These are phyloP conservation scores for Lasioglossum leucozonium DNA, from an alignment of 2,888 invertebrate species.

Conservation along the genomic window DNA sequence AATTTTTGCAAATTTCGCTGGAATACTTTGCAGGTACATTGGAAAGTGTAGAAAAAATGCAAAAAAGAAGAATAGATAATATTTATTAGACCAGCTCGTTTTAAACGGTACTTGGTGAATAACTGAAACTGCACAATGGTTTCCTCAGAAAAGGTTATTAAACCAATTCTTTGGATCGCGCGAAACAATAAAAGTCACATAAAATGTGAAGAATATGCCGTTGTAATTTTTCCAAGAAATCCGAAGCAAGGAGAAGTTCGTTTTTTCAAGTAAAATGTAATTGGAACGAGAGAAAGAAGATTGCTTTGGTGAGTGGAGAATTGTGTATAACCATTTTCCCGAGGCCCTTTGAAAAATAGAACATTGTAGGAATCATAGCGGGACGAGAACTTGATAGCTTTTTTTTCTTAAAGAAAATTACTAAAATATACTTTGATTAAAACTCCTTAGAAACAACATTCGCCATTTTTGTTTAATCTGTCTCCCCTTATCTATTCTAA, in stretches of 20 bases:
- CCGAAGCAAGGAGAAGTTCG: background rate
- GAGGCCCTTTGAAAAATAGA: background rate
- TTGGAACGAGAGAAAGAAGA: background rate
- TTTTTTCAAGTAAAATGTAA: background rate
- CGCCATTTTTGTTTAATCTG: background rate
- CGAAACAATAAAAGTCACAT: background rate
- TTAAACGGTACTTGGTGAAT: too few relatives aligned
- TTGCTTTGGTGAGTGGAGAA: background rate
- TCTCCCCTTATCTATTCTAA: background rate
- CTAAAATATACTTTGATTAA: background rate
- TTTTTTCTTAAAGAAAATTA: background rate
- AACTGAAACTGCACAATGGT: too few relatives aligned
- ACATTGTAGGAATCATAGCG: background rate
- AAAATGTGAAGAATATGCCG: background rate
- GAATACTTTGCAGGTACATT: background rate
- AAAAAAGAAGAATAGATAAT: background rate
- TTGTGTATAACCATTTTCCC: background rate
- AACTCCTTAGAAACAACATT: background rate
- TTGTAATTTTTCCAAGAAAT: background rate
- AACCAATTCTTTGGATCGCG: background rate
- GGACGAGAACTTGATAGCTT: background rate
- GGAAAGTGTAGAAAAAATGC: background rate
- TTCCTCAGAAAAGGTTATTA: background rate
- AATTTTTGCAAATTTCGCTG: background rate
- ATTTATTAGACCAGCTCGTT: background rate